phyloP scores from a whole-genome alignment of 2,888 invertebrate genomes.

The Cetonia aurata region DNA sequence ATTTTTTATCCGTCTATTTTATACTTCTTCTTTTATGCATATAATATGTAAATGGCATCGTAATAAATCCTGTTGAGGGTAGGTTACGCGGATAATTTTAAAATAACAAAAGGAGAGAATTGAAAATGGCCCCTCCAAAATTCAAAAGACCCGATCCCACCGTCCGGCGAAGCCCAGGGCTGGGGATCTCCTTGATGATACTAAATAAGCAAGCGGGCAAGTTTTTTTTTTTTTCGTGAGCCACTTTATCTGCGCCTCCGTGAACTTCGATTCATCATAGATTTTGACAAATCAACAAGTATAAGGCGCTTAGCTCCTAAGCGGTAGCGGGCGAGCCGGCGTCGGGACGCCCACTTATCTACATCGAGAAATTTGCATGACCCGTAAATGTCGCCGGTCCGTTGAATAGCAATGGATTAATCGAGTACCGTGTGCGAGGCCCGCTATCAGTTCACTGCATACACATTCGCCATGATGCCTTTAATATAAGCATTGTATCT shows the following conservation, averaged over 20 bases:
- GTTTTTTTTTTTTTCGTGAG: neutral
- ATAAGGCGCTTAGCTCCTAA: conserved; percentile 52
- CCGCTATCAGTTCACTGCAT: conserved; percentile 54
- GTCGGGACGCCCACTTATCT: conserved; percentile 51
- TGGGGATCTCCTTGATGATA: neutral
- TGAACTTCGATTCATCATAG: conserved; percentile 37
- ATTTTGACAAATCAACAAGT: conserved; percentile 55
- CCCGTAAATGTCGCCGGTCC: conserved; percentile 50
- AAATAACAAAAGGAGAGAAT: conserved; percentile 1
- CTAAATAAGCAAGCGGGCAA: conserved; percentile 1
- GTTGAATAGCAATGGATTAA: conserved; percentile 56
- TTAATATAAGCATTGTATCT: conserved; percentile 46
- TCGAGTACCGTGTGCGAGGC: conserved; percentile 51
- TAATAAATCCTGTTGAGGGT: neutral
- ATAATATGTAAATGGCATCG: too few species aligned
- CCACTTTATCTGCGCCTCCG: conserved; percentile 9
- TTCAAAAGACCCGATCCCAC: conserved; percentile 2
- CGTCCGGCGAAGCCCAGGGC: too few species aligned
- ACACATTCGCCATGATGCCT: conserved; percentile 50
- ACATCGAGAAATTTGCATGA: conserved; percentile 55
- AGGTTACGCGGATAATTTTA: conserved; percentile 15
- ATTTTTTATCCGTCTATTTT: too few species aligned
- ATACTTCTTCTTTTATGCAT: too few species aligned
- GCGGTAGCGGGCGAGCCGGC: conserved; percentile 34
- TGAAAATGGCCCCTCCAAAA: neutral